A percentile compares a stretch with the other conserved stretches of the same genome.
Evolutionary conservation across 35 echinoderm and acorn worm species (phyloP).

Genomic region (Amphiura filiformis): DNA sequence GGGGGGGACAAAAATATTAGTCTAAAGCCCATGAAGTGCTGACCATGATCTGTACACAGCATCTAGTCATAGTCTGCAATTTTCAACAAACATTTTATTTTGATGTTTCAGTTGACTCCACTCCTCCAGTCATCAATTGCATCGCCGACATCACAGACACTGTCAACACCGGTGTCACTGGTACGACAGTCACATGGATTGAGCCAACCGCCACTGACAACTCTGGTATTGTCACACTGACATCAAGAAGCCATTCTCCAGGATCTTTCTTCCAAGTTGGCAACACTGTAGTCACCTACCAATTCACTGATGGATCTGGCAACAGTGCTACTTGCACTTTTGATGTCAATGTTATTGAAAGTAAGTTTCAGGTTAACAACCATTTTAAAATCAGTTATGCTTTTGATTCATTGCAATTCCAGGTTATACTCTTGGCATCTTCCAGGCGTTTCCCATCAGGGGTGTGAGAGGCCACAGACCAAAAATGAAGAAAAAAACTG

Average conservation of each 20-base stretch:
- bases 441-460: too few species aligned
- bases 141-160: conserved; percentile 35
- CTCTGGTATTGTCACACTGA: conserved; percentile 20
- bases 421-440: too few species aligned
- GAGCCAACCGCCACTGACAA: conserved; percentile 50
- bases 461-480: too few species aligned
- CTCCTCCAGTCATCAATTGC: conserved; percentile 40
- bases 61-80: too few species aligned
- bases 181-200: too few species aligned
- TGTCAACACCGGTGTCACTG: conserved; percentile 10
- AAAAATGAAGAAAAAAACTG: too few species aligned
- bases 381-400: too few species aligned
- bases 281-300: conserved; percentile 36
- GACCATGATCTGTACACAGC: too few species aligned
- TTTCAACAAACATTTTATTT: too few species aligned
- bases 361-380: conserved; percentile 32
- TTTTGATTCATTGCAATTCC: too few species aligned
- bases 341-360: conserved; percentile 31
- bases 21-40: too few species aligned
- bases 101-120: conserved; percentile 36
- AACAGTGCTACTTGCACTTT: conserved; percentile 43
- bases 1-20: too few species aligned
- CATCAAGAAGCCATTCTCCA: background rate
- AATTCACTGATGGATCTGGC: conserved; percentile 28
- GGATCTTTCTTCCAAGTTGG: conserved; percentile 25